A percentile compares a stretch with the other conserved stretches of the same genome.
Evolutionary conservation across 2,113 vertebrate genomes (phyloP).

Genomic region (Desmodus rotundus): DNA sequence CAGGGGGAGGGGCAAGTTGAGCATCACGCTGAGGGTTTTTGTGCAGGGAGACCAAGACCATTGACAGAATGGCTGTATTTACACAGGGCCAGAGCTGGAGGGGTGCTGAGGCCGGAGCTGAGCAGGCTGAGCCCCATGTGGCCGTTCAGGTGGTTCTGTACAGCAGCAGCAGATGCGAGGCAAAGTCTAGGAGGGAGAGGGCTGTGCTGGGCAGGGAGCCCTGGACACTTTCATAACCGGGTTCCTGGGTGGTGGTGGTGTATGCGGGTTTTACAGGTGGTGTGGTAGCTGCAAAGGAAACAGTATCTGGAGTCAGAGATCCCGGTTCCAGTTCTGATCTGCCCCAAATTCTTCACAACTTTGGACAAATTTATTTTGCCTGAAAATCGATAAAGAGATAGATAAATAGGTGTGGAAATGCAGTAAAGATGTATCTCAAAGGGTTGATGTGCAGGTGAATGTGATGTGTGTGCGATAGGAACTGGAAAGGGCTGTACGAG

Average conservation of each 20-base stretch:
- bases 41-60: background rate
- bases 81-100: background rate
- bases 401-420: background rate
- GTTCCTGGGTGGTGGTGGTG: background rate
- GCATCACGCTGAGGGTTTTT: background rate
- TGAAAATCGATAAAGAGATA: background rate
- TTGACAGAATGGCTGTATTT: background rate
- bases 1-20: background rate
- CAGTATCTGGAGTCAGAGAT: background rate
- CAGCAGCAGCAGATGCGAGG: background rate
- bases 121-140: background rate
- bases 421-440: background rate
- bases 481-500: background rate
- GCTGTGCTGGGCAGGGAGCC: background rate
- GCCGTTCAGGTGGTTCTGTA: background rate
- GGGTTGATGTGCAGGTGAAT: background rate
- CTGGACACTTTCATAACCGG: background rate
- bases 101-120: background rate
- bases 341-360: background rate
- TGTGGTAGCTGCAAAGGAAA: background rate
- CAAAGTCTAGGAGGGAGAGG: background rate
- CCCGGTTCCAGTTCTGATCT: background rate
- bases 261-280: background rate
- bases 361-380: background rate
- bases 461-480: background rate